Base-by-base conservation (phyloP, 2,797 vertebrate genomes). In the Pseudopleuronectes americanus region DNA sequence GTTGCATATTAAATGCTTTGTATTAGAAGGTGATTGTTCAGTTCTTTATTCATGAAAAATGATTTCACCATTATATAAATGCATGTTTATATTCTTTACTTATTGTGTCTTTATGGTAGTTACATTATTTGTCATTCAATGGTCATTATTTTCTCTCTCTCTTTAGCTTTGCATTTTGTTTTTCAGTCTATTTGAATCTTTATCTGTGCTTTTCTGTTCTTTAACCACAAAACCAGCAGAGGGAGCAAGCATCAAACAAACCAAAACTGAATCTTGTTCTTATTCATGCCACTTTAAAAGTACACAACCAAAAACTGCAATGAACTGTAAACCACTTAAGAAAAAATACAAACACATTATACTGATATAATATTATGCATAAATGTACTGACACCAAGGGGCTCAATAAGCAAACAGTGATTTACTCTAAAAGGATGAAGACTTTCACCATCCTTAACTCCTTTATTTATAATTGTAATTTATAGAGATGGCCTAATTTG, bases 201-300 rank as follows among this genome's bases (percentile, higher is more conserved):
- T 24, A n/a, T 55, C 14, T 43, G 4, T 59, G 24, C 0, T 57
- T 33, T 17, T 36, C 22, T 61, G 2, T 47, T 23, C n/a, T 13
- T 19, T n/a, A 28, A 16, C 4, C 48, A 17, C 9, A 56, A 51
- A 59, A 22, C 84, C 92, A 90, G 79, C 77, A 92, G 91, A 84
- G 83, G 88, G 88, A 21, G 87, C 65, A 77, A 82, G 49, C 51
- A 66, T 21, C 84, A 68, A 74, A 81, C 64, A 79, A 77, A 81
- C 58, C 45, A 10, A 23, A 53, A 19, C 7, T 9, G 4, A 36
- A 4, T 24, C 51, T 24, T n/a, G 10, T 48, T 60, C 22, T 8
- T n/a, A 26, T 69, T 33, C 33, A 16, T 23, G 21, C 10, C 19
- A n/a, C 36, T n/a, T 10, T n/a, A 51, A 12, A 31, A 6, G 2